phyloP scores from a whole-genome alignment of 2,113 vertebrate genomes.

The Dermatemys mawii region DNA sequence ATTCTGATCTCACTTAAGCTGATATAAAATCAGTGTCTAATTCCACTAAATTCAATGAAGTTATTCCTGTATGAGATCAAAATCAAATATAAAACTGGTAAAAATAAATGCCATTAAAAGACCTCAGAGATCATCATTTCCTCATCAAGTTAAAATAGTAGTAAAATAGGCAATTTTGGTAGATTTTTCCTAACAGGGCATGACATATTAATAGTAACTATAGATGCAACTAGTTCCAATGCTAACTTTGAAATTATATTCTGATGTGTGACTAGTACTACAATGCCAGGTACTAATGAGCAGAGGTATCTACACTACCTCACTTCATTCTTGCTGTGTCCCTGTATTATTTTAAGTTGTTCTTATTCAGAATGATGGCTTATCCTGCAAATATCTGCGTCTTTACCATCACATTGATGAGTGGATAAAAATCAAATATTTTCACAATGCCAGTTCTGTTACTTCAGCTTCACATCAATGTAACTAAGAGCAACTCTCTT shows the following conservation, averaged over 20 bases:
- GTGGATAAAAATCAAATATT: not conserved
- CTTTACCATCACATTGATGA: not conserved
- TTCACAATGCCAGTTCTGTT: not conserved
- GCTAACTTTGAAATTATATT: not conserved
- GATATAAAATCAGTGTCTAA: not conserved
- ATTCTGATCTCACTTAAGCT: not conserved
- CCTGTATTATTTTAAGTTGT: not conserved
- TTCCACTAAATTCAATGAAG: not conserved
- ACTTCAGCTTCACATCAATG: not conserved
- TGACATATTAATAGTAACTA: not conserved
- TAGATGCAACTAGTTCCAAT: not conserved
- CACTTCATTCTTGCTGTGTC: not conserved
- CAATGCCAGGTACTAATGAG: not conserved
- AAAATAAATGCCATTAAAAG: fast-evolving
- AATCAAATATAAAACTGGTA: not conserved
- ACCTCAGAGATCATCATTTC: not conserved
- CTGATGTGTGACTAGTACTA: not conserved
- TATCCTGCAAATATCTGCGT: not conserved
- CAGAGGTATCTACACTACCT: not conserved
- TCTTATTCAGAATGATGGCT: not conserved
- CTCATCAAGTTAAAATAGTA: not conserved
- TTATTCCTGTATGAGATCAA: not conserved
- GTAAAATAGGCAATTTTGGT: not conserved
- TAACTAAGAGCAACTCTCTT: not conserved
- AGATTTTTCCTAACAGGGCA: not conserved